Conservation (phyloP, 2,113 vertebrate genomes). For the Montifringilla adamsi region DNA sequence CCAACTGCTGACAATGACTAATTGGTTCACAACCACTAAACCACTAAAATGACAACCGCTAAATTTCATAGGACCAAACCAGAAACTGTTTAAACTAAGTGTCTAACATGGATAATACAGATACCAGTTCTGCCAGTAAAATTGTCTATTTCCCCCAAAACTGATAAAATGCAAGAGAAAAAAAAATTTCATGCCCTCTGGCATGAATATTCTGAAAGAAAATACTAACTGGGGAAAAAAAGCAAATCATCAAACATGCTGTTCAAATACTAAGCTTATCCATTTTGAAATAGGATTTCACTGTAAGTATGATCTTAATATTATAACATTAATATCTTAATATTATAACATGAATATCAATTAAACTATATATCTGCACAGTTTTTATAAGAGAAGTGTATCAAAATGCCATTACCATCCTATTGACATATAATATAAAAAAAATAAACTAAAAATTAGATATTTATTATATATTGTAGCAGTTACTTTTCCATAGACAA, state of each 20-base stretch:
- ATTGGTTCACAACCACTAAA: neutral
- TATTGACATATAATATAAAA: neutral
- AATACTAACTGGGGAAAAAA: neutral
- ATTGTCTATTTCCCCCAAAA: neutral
- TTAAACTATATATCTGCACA: neutral
- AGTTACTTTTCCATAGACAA: neutral
- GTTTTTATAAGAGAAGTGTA: neutral
- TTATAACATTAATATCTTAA: neutral
- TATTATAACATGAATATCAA: neutral
- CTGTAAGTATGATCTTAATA: neutral
- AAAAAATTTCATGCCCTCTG: neutral
- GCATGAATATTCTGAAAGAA: neutral
- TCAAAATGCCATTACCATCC: neutral
- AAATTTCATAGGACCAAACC: neutral
- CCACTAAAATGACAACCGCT: neutral
- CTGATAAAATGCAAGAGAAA: neutral
- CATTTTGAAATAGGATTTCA: neutral
- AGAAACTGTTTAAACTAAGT: neutral
- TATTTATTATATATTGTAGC: neutral
- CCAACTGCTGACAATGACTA: neutral
- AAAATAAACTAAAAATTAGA: neutral
- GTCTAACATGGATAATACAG: accelerated
- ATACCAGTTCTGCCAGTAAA: neutral
- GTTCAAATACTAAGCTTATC: neutral
- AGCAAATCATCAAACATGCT: accelerated